These are phyloP conservation scores for Hyposoter dolosus DNA, from an alignment of 2,888 invertebrate genomes.

Conservation along the genomic window DNA sequence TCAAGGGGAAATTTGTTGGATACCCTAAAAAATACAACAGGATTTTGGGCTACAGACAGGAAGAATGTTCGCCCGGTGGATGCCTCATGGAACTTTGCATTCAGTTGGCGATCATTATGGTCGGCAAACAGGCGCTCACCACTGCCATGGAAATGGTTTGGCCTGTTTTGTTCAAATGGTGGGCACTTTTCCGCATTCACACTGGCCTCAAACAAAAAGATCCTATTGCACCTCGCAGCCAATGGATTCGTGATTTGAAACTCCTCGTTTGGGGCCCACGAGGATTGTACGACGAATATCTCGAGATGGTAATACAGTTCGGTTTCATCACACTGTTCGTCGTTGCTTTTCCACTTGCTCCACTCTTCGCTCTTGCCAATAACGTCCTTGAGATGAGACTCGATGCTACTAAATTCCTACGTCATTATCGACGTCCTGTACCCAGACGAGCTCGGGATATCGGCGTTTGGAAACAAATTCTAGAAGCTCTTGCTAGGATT, in stretches of 20 bases:
- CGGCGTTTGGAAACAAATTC: constrained; percentile 92
- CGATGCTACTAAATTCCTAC: constrained; percentile 93
- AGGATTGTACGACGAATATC: constrained; percentile 92
- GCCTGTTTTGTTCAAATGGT: constrained; percentile 88
- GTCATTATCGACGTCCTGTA: constrained; percentile 90
- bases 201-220: constrained; percentile 81
- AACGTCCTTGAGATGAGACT: constrained; percentile 93
- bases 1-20: constrained; percentile 92
- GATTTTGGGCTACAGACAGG: constrained; percentile 87
- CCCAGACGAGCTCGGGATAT: constrained; percentile 91
- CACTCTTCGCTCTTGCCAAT: constrained; percentile 92
- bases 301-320: constrained; percentile 96
- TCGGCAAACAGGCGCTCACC: constrained; percentile 93
- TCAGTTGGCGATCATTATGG: constrained; percentile 94
- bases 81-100: constrained; percentile 94
- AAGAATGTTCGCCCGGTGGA: constrained; percentile 92
- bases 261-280: constrained; percentile 88
- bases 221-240: constrained; percentile 80
- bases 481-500: constrained; percentile 90
- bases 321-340: constrained; percentile 95
- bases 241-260: constrained; percentile 89
- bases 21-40: constrained; percentile 92
- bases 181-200: constrained; percentile 82
- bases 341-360: constrained; percentile 94
- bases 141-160: constrained; percentile 91